Evolutionary conservation across 2,113 vertebrate species (phyloP).

Genomic region (Bettongia penicillata): DNA sequence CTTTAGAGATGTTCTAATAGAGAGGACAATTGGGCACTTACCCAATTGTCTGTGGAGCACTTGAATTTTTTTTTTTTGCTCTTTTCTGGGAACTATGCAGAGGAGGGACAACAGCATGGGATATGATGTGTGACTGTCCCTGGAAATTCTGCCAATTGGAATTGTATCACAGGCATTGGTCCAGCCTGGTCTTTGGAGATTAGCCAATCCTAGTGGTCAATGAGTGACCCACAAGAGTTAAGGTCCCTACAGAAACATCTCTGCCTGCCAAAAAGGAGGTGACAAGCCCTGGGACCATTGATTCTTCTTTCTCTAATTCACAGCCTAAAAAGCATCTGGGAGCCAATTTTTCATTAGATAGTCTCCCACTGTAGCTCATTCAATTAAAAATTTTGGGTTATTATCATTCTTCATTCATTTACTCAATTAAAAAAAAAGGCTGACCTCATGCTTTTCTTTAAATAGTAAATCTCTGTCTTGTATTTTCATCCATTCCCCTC

Average conservation of each 20-base stretch:
- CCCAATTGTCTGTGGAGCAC: not conserved
- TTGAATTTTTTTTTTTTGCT: not conserved
- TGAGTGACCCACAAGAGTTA: slow-evolving; percentile 10
- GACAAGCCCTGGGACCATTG: slow-evolving; percentile 8
- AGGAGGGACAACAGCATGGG: not conserved
- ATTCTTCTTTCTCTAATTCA: slow-evolving; percentile 27
- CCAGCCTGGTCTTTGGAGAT: not conserved
- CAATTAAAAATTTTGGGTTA: slow-evolving; percentile 39
- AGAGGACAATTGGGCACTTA: not conserved
- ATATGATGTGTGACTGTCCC: not conserved
- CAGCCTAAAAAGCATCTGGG: slow-evolving; percentile 26
- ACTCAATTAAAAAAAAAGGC: slow-evolving; percentile 59
- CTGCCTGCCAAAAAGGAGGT: not conserved
- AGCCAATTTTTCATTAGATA: slow-evolving; percentile 45
- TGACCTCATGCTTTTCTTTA: slow-evolving; percentile 39
- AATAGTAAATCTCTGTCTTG: slow-evolving; percentile 22
- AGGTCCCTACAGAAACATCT: slow-evolving; percentile 38
- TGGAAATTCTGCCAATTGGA: slow-evolving; percentile 29
- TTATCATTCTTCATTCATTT: slow-evolving; percentile 52
- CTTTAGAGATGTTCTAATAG: not conserved
- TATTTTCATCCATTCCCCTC: slow-evolving; percentile 13
- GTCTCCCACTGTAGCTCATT: slow-evolving; percentile 32
- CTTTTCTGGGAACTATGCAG: slow-evolving; percentile 16
- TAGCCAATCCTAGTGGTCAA: slow-evolving; percentile 17
- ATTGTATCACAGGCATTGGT: not conserved